Percentiles rank a stretch among this genome's conserved stretches.
These are phyloP conservation scores for Florisuga fusca DNA, from an alignment of 2,797 vertebrate species.

Conservation along the genomic window DNA sequence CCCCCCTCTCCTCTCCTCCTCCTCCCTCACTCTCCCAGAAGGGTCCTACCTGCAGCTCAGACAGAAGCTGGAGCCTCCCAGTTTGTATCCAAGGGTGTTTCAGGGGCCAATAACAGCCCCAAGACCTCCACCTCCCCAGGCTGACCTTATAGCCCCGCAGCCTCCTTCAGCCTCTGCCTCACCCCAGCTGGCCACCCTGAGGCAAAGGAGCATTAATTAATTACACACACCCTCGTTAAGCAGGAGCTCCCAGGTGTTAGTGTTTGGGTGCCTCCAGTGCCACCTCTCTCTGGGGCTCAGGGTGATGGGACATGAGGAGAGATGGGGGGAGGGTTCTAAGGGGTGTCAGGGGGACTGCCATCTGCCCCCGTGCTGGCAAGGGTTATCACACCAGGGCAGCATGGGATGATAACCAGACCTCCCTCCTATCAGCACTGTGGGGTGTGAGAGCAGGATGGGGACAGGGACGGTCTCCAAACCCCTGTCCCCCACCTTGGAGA, in stretches of 20 bases:
- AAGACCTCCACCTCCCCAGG: background rate
- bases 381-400: constrained; percentile 24
- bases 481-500: background rate
- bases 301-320: background rate
- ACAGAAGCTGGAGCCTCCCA: background rate
- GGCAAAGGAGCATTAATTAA: background rate
- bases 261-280: rapidly evolving
- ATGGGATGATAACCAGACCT: constrained; percentile 64
- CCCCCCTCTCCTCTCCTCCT: too few species aligned
- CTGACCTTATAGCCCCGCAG: rapidly evolving
- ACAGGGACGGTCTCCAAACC: background rate
- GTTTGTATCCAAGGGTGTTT: background rate
- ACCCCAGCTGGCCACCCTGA: background rate
- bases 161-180: background rate
- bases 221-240: background rate
- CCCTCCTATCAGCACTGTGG: constrained; percentile 11
- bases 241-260: background rate
- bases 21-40: too few species aligned
- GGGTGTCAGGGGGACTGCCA: background rate
- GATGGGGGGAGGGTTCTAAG: background rate
- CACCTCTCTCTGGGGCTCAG: background rate
- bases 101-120: background rate
- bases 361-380: background rate
- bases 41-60: background rate
- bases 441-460: background rate